phyloP scores from a whole-genome alignment of 2,113 vertebrate genomes.

The Melanocharis versteri region DNA sequence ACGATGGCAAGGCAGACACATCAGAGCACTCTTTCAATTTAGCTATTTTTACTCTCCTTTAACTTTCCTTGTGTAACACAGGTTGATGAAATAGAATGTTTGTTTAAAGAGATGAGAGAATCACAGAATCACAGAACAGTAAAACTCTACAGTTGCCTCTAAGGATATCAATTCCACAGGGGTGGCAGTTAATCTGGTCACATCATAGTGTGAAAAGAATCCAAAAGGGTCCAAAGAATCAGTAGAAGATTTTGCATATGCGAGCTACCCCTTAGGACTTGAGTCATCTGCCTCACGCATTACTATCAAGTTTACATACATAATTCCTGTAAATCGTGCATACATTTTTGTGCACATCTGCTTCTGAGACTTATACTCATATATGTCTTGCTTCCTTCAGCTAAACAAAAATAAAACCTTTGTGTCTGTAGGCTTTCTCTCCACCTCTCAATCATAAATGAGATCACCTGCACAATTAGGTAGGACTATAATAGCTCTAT shows the following conservation, averaged over 20 bases:
- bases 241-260: not conserved
- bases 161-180: not conserved
- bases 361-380: not conserved
- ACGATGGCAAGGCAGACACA: not conserved
- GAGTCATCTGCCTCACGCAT: not conserved
- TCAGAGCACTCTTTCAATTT: not conserved
- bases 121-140: not conserved
- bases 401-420: not conserved
- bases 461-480: not conserved
- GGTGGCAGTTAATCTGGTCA: not conserved
- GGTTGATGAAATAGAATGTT: not conserved
- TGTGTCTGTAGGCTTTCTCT: not conserved
- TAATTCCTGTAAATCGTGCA: conserved; percentile 10
- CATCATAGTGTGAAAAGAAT: not conserved
- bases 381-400: not conserved
- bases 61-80: not conserved
- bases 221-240: not conserved
- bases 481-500: not conserved
- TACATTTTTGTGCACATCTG: not conserved
- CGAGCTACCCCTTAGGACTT: not conserved
- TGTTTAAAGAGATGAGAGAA: conserved; percentile 1
- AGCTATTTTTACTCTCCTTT: not conserved
- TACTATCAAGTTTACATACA: not conserved
- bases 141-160: not conserved
- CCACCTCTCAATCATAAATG: not conserved